Evolutionary conservation across 2,888 invertebrate genomes (phyloP), one percentile per base, ranked within the genome.

Genomic region (Diarsia dahlii): DNA sequence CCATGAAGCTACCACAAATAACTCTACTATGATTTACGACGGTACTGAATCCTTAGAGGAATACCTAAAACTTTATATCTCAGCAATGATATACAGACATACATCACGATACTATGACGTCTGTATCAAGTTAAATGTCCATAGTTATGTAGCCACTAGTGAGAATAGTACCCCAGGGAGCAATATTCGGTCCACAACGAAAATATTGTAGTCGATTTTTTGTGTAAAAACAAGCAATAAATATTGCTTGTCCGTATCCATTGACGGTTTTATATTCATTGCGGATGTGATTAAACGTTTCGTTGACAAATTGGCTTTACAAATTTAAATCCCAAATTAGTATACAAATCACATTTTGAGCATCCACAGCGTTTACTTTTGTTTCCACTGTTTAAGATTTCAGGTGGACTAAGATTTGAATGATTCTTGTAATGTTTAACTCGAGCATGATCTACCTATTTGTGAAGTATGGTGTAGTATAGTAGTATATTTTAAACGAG

Each of bases 221-320:
- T 68, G 81, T 87, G 87, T 86, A 91, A 90, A 90, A 91, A 90
- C 88, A 87, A 81, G 85, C 76, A 80, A 90, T 91, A 91, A 91
- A 91, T 90, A 87, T 84, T 39, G 71, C 67, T 80, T 77, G 81
- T 74, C 79, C 64, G 64, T 71, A 81, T 77, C 77, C 82, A 86
- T 77, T 89, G 86, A 89, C 83, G 81, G 75, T 81, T 86, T 86
- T 85, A 84, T 87, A 88, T 89, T 86, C 84, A 89, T 88, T 86
- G 89, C 85, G 84, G 75, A 82, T 82, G 81, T 86, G 84, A 86
- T 88, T 88, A 85, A 86, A 84, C 81, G 83, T 80, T 84, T 68
- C 52, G 74, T 82, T 86, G 85, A 84, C 82, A 87, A 86, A 87
- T 87, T 82, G 79, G 80, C 76, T 87, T 85, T 85, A 87, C 87